Evolutionary conservation across 37 sponge, comb jelly and placozoan species (phyloP), one percentile per base, ranked within the genome.

Genomic region (Theonella swinhoei): DNA sequence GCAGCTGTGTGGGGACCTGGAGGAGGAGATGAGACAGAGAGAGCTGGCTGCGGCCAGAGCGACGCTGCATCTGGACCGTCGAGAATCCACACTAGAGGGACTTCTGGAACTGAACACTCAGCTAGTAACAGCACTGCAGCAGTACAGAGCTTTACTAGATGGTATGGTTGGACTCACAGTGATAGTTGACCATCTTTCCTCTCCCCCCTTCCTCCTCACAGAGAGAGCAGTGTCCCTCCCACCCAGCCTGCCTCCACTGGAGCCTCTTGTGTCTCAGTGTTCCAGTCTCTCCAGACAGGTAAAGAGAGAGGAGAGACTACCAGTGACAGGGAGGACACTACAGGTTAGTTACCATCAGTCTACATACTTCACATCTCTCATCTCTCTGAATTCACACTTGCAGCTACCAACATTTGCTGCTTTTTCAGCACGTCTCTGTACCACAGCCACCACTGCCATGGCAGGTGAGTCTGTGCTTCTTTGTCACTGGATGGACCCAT

Each of bases 91-190:
- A 34, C 80, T 90, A 0, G 86, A 90, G 58, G 76, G 66, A 39
- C 82, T 90, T 47, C 32, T 92, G 31, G 61, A 80, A 1, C 92
- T 83, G 63, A 84, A 63, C 58, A 20, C 25, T 4, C 23, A 11
- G 19, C 83, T 84, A 3, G 32, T 83, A 64, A 71, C 74, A 17
- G 28, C 67, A 25, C n/a, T 87, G 0, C 82, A 68, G 68, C 72
- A 63, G 33, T 84, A 88, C 61, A 87, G 75, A 62, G 64, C 31
- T 0, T 11, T 77, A 8, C 80, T 90, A 34, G 58, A 40, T 41
- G 76, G 85, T 84, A 41, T 7, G 36, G 38, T 9, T 11, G 3
- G 40, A 26, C 1, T 14, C 25, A 17, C 40, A 37, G 23, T 33
- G 40, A 37, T n/a, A n/a, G n/a, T n/a, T n/a, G n/a, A n/a, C n/a